Percentiles rank a stretch among this genome's conserved stretches.
phyloP scores from a whole-genome alignment of 2,888 invertebrate genomes.

The Trimorus sp. region DNA sequence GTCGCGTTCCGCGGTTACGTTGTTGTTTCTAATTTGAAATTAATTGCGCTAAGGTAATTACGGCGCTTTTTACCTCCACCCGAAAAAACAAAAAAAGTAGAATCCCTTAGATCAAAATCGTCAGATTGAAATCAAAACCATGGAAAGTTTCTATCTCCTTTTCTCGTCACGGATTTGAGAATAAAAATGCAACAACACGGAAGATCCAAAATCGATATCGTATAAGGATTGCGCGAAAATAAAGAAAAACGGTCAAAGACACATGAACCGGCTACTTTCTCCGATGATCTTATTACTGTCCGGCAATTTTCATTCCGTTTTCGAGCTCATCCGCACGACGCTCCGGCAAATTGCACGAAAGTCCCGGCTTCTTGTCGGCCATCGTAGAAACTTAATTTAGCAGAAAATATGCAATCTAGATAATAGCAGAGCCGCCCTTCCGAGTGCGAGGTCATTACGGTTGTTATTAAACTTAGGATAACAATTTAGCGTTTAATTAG shows the following conservation, averaged over 20 bases:
- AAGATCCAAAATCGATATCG: too few relatives aligned
- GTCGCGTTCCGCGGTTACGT: constrained; percentile 8
- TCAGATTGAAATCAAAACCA: too few relatives aligned
- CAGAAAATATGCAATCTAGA: constrained; percentile 81
- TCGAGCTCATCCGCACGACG: constrained; percentile 57
- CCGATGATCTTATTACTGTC: constrained; percentile 63
- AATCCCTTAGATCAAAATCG: too few relatives aligned
- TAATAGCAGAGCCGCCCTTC: constrained; percentile 78
- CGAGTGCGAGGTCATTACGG: constrained; percentile 78
- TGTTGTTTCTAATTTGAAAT: constrained; percentile 2
- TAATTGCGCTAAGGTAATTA: neutral
- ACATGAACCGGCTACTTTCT: constrained; percentile 44
- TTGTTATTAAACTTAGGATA: constrained; percentile 78
- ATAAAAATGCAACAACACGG: too few relatives aligned
- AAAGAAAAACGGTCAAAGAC: constrained; percentile 4
- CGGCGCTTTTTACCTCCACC: neutral
- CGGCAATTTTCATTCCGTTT: constrained; percentile 61
- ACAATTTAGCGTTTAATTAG: constrained; percentile 80
- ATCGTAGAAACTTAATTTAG: constrained; percentile 77
- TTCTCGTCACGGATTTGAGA: too few relatives aligned
- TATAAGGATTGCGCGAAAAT: neutral
- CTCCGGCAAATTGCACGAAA: constrained; percentile 60
- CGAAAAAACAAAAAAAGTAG: too few relatives aligned
- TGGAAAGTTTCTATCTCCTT: too few relatives aligned
- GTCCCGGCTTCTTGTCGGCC: constrained; percentile 54